These are phyloP conservation scores for Cherax quadricarinatus DNA, from an alignment of 1,140 invertebrate genomes.

Conservation along the genomic window DNA sequence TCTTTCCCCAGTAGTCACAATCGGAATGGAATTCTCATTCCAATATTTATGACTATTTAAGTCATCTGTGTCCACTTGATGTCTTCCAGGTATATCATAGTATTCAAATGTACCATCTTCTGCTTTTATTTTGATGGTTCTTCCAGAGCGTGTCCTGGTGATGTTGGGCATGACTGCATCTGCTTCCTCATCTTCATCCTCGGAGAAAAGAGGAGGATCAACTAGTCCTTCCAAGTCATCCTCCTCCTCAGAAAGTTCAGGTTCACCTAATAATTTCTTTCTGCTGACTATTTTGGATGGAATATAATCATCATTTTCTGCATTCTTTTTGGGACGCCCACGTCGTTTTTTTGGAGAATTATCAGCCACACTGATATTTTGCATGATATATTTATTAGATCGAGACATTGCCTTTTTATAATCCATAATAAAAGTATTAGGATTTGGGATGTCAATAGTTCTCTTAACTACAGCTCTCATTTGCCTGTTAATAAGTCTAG, in stretches of 20 bases:
- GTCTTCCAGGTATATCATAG: conserved; percentile 47
- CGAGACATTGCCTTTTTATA: conserved; percentile 36
- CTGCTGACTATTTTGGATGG: background rate
- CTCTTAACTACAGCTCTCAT: conserved; percentile 50
- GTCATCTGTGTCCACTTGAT: conserved; percentile 30
- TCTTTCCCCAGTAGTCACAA: background rate
- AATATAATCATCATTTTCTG: background rate
- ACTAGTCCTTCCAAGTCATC: conserved; percentile 26
- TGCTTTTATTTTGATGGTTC: conserved; percentile 44
- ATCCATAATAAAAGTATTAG: conserved; percentile 46
- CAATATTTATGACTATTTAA: conserved; percentile 23
- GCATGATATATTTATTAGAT: conserved; percentile 49
- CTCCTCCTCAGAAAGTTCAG: conserved; percentile 4
- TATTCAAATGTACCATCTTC: conserved; percentile 57
- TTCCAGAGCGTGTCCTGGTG: conserved; percentile 51
- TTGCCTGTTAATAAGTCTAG: background rate
- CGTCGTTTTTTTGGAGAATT: conserved; percentile 12
- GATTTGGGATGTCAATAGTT: conserved; percentile 53
- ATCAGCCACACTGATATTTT: conserved; percentile 28
- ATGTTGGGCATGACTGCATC: conserved; percentile 31
- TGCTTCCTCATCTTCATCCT: conserved; percentile 55
- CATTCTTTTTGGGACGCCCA: conserved; percentile 49
- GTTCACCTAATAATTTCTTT: background rate
- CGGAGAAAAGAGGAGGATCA: conserved; percentile 52
- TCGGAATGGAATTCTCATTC: background rate